Percentiles rank a stretch among this genome's conserved stretches.
These are phyloP conservation scores for Chiloscyllium punctatum DNA, from an alignment of 2,797 vertebrate genomes.

Conservation along the genomic window DNA sequence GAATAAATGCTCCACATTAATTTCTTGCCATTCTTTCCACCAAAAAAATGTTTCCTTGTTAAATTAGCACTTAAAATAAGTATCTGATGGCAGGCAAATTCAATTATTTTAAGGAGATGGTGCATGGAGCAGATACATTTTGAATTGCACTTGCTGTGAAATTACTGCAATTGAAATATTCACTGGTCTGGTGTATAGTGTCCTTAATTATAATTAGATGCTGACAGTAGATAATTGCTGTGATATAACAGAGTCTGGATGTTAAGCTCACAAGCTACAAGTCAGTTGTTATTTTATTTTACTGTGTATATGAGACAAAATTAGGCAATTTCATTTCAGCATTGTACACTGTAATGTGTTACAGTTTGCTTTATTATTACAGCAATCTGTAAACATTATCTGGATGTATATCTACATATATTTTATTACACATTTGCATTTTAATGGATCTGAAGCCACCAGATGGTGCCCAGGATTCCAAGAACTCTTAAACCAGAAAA, in stretches of 20 bases:
- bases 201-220: slow-evolving; percentile 23
- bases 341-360: neutral
- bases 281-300: neutral
- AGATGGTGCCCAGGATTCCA: neutral
- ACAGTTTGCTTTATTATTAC: neutral
- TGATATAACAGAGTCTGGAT: neutral
- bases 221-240: slow-evolving; percentile 7
- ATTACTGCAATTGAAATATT: slow-evolving; percentile 7
- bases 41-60: neutral
- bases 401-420: neutral
- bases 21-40: neutral
- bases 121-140: neutral
- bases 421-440: neutral
- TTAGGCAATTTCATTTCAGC: neutral
- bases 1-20: neutral
- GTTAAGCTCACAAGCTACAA: neutral
- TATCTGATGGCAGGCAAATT: neutral
- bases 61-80: slow-evolving; percentile 5
- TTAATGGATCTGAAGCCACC: neutral
- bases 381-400: neutral
- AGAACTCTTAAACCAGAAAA: neutral
- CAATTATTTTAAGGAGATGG: neutral
- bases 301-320: neutral
- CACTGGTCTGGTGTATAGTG: neutral
- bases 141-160: neutral